A percentile compares a stretch with the other conserved stretches of the same genome.
Evolutionary conservation across 2,113 vertebrate species (phyloP).

Genomic region (Dendropsophus ebraccatus): DNA sequence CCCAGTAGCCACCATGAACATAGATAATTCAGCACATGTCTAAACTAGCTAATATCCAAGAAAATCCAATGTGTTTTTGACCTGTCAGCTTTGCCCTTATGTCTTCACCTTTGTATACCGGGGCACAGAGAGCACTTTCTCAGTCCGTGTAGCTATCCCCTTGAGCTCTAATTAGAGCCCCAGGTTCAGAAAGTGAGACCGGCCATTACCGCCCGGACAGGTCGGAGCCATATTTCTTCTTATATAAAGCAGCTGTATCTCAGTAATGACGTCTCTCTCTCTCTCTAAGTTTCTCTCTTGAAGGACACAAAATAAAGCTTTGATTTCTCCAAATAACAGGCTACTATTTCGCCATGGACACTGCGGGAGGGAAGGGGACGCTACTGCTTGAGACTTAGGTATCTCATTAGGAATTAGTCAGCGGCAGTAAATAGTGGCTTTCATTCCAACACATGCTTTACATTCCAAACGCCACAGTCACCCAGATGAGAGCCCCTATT

Average conservation of each 20-base stretch:
- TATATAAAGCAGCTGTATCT: neutral
- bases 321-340: conserved; percentile 1
- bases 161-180: neutral
- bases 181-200: neutral
- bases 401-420: conserved; percentile 5
- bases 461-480: neutral
- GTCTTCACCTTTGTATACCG: neutral
- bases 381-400: neutral
- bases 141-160: neutral
- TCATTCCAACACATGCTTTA: conserved; percentile 8
- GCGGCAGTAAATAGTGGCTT: conserved; percentile 17
- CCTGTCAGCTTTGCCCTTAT: neutral
- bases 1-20: neutral
- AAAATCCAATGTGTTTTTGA: neutral
- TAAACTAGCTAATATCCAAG: neutral
- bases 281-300: neutral
- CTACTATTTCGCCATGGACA: neutral
- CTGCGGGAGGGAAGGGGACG: neutral
- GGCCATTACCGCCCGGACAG: neutral
- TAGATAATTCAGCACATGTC: neutral
- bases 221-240: neutral
- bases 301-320: neutral
- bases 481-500: neutral
- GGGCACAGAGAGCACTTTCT: neutral
- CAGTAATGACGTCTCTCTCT: no score